Evolutionary conservation across 2,888 invertebrate species (phyloP).

Genomic region (Sesia bembeciformis): DNA sequence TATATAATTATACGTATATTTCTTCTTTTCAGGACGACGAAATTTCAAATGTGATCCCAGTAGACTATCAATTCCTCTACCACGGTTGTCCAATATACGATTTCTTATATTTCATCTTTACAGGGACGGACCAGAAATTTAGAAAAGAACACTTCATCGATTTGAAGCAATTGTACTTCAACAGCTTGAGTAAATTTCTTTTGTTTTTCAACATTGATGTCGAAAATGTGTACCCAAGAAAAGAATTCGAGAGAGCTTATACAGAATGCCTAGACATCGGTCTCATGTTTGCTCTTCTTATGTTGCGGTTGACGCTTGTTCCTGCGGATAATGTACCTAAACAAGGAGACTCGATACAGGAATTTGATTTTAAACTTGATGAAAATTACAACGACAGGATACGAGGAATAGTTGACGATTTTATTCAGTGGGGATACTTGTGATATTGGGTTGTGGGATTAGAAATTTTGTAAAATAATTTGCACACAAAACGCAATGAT

Average conservation of each 20-base stretch:
- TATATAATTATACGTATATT: not conserved
- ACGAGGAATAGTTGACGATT: constrained; percentile 28
- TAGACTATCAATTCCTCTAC: constrained; percentile 33
- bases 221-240: constrained; percentile 21
- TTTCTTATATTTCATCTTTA: constrained; percentile 30
- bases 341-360: constrained; percentile 13
- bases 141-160: constrained; percentile 22
- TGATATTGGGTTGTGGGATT: not conserved
- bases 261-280: constrained; percentile 30
- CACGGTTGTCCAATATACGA: constrained; percentile 32
- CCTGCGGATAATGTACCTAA: constrained; percentile 25
- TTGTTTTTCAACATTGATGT: constrained; percentile 27
- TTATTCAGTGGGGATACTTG: constrained; percentile 20
- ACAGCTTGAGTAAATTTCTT: constrained; percentile 24
- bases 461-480: too few species aligned
- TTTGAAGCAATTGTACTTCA: constrained; percentile 30
- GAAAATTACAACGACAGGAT: constrained; percentile 18
- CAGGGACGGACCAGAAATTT: constrained; percentile 27
- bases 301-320: constrained; percentile 28
- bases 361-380: constrained; percentile 19
- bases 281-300: constrained; percentile 17
- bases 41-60: constrained; percentile 21
- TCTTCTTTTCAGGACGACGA: constrained; percentile 21
- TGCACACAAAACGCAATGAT: too few species aligned
- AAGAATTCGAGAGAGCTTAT: constrained; percentile 28